Conservation (phyloP, 64 coral and sea anemone genomes). For the Porites australiensis region DNA sequence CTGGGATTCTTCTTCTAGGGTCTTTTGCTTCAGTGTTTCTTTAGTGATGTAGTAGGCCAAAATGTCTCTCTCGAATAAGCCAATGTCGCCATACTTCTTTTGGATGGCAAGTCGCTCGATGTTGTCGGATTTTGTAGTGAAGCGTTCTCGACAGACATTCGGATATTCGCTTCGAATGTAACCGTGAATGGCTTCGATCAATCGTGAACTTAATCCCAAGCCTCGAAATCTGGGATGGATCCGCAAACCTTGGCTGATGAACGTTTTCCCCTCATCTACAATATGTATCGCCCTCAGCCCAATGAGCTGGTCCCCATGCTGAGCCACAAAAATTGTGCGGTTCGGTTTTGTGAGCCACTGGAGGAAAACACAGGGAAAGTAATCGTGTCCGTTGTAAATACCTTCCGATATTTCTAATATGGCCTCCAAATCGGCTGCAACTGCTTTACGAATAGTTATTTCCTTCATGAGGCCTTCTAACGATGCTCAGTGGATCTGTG, state of each 20-base stretch:
- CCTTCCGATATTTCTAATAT: slow-evolving; percentile 70
- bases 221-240: slow-evolving; percentile 87
- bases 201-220: slow-evolving; percentile 76
- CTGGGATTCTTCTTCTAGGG: background rate
- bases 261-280: slow-evolving; percentile 87
- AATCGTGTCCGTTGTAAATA: slow-evolving; percentile 86
- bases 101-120: slow-evolving; percentile 91
- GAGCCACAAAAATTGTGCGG: slow-evolving; percentile 80
- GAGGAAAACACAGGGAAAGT: slow-evolving; percentile 85
- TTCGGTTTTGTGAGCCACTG: slow-evolving; percentile 72
- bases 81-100: slow-evolving; percentile 90
- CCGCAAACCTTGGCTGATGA: slow-evolving; percentile 89
- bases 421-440: slow-evolving; percentile 48
- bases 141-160: slow-evolving; percentile 81
- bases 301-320: slow-evolving; percentile 69
- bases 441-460: slow-evolving; percentile 50
- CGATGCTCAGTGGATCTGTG: background rate
- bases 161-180: slow-evolving; percentile 76
- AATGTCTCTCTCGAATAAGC: slow-evolving; percentile 80
- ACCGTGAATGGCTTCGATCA: slow-evolving; percentile 83
- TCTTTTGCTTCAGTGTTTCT: slow-evolving; percentile 29
- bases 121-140: slow-evolving; percentile 95
- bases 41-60: slow-evolving; percentile 80
- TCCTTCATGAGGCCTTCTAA: slow-evolving; percentile 39
- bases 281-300: slow-evolving; percentile 87